Evolutionary conservation across 2,113 vertebrate genomes (phyloP).

Genomic region (Leptocoma aspasia): DNA sequence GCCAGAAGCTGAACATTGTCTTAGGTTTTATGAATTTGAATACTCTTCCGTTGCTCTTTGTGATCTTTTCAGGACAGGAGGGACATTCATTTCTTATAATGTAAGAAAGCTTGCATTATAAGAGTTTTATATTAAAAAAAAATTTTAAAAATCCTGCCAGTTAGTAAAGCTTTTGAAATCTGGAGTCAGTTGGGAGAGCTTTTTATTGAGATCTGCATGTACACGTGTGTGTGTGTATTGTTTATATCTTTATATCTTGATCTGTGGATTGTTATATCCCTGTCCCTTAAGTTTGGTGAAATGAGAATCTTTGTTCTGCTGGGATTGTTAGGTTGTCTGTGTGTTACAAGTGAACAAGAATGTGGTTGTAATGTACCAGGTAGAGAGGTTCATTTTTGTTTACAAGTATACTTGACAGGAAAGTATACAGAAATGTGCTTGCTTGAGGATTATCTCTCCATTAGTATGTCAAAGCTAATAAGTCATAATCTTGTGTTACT

Average conservation of each 20-base stretch:
- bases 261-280: neutral
- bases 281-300: neutral
- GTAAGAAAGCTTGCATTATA: neutral
- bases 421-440: neutral
- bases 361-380: neutral
- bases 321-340: neutral
- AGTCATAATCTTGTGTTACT: neutral
- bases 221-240: rapidly evolving
- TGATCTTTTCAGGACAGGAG: neutral
- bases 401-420: neutral
- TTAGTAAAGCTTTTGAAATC: neutral
- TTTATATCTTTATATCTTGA: neutral
- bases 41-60: neutral
- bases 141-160: neutral
- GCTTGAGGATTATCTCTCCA: neutral
- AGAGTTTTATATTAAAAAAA: neutral
- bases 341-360: neutral
- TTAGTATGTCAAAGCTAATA: neutral
- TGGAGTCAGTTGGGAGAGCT: neutral
- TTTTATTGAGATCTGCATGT: neutral
- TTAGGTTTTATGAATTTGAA: neutral
- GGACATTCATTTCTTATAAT: too few species aligned
- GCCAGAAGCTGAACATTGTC: neutral
- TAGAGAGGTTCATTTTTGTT: neutral
- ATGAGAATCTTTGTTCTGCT: neutral